These are phyloP conservation scores for Tetranychus cinnabarinus DNA, from an alignment of 1,140 invertebrate genomes.

Conservation along the genomic window DNA sequence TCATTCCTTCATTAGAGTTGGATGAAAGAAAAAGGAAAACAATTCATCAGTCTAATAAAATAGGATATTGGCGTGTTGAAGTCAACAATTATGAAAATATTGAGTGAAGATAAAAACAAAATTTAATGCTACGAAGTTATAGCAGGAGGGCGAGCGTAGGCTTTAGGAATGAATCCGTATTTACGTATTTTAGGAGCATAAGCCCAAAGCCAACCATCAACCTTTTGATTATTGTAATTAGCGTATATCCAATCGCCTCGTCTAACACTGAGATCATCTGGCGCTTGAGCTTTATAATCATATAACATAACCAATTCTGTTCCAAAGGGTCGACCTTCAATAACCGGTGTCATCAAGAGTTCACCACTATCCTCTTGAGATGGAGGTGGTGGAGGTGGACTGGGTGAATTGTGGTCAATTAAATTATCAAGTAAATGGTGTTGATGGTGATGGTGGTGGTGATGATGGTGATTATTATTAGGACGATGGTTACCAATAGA, in stretches of 20 bases:
- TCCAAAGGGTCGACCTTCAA: conserved; percentile 31
- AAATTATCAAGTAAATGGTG: neutral
- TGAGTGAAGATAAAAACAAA: no score
- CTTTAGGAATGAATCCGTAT: conserved; percentile 83
- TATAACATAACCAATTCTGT: conserved; percentile 72
- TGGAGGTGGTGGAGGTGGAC: neutral
- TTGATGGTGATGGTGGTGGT: neutral
- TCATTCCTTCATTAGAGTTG: no score
- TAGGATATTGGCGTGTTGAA: no score
- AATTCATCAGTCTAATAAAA: no score
- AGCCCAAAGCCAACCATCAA: conserved; percentile 83
- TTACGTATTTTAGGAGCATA: conserved; percentile 72
- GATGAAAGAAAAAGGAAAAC: no score
- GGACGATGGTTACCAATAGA: no score
- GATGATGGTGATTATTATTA: neutral
- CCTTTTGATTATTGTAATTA: conserved; percentile 70
- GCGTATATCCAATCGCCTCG: conserved; percentile 84
- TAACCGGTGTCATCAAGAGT: conserved; percentile 9
- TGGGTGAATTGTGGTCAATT: neutral
- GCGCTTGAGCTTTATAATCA: conserved; percentile 78
- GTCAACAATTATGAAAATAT: no score
- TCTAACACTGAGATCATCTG: conserved; percentile 64
- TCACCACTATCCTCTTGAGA: conserved; percentile 1
- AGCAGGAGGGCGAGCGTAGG: conserved; percentile 70
- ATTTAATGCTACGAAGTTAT: conserved; percentile 33